Base-by-base conservation (phyloP, 2,113 vertebrate genomes). In the Clarias macrocephalus region DNA sequence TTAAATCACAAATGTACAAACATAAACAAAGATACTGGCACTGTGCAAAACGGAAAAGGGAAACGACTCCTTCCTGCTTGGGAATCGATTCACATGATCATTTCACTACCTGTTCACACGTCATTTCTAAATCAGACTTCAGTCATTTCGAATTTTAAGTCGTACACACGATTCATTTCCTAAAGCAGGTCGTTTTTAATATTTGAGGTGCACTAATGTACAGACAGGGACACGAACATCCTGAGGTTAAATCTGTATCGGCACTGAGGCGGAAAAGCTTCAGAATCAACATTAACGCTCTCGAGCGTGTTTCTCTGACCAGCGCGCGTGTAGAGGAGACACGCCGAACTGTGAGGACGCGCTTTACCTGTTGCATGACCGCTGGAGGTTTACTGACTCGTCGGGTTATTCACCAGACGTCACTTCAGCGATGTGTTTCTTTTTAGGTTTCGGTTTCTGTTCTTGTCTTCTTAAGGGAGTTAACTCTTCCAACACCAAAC, bases 381-480 rank as follows among this genome's bases (percentile, higher is more conserved):
- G 19, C 70, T 23, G 33, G 3, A 52, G 10, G 72, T 52, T 52
- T n/a, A 76, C 73, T 76, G 37, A 60, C 56, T 11, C 37, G 8
- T 42, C 56, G 23, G 30, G 25, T 81, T 37, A 28, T 6, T 37
- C 21, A 13, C 28, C 19, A 19, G 59, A 82, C 23, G 2, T 28
- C 62, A 7, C 21, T 52, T n/a, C 15, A 48, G 19, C 2, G 9
- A 75, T 2, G 72, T 37, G 82, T 18, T 23, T 59, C 25, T 42
- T 2, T 16, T 7, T 59, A 56, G 42, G 83, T 84, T 84, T 84
- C 83, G 54, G 54, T 84, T 84, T 72, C 30, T 19, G 11, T 84
- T 83, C 42, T 23, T 10, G 66, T 75, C 7, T 21, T n/a, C 62
- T 23, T 23, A 57, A 77, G 37, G 3, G 16, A 70, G 18, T 73